Percentiles rank a stretch among this genome's conserved stretches.
phyloP scores from a whole-genome alignment of 2,888 invertebrate species.

The Oeneis ivallda region DNA sequence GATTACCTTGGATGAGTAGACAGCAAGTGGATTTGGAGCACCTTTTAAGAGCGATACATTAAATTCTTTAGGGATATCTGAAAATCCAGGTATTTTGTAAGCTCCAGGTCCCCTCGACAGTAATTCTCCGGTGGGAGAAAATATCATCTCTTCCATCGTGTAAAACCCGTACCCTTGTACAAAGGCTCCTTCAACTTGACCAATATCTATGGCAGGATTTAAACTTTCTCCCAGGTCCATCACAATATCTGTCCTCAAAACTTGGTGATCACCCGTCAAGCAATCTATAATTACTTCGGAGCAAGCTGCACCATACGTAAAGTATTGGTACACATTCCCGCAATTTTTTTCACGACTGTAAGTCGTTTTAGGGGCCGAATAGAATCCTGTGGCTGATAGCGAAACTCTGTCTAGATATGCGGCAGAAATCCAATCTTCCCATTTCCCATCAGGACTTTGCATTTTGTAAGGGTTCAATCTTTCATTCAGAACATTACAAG shows the following conservation, averaged over 20 bases:
- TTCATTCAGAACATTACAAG: constrained; percentile 85
- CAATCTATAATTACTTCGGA: constrained; percentile 94
- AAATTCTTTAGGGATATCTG: constrained; percentile 91
- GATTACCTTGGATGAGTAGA: constrained; percentile 92
- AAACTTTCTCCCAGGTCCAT: constrained; percentile 95
- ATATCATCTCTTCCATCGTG: constrained; percentile 90
- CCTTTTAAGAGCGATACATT: constrained; percentile 92
- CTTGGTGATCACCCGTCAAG: constrained; percentile 92
- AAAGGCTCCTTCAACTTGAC: constrained; percentile 94
- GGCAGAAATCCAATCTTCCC: constrained; percentile 89
- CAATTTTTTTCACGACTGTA: constrained; percentile 83
- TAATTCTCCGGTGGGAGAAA: constrained; percentile 86
- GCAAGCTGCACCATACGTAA: constrained; percentile 89
- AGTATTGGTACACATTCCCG: constrained; percentile 88
- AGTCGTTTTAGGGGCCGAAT: constrained; percentile 84
- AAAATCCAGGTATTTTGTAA: constrained; percentile 93
- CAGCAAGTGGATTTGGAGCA: constrained; percentile 89
- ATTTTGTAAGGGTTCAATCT: constrained; percentile 85
- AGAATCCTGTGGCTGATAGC: constrained; percentile 88
- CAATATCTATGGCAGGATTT: constrained; percentile 95
- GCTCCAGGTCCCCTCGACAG: constrained; percentile 90
- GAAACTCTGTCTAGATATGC: constrained; percentile 87
- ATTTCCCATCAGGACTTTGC: constrained; percentile 85
- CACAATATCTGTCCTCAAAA: constrained; percentile 91
- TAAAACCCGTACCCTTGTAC: constrained; percentile 93